These are phyloP conservation scores for Crambe crambe DNA, from an alignment of 37 sponge, comb jelly and placozoan species.

Conservation along the genomic window DNA sequence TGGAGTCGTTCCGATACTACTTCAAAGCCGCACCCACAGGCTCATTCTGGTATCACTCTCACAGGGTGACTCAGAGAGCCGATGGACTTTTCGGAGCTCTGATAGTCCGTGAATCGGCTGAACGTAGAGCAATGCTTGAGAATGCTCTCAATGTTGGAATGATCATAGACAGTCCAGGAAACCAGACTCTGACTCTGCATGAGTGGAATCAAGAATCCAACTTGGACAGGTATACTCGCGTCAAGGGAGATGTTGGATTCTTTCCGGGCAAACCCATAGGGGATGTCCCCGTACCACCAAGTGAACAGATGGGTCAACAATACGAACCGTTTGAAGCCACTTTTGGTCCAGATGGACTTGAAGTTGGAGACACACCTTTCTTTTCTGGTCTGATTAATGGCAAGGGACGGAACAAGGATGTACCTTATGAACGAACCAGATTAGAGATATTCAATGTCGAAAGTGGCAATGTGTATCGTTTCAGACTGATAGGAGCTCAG, in stretches of 20 bases:
- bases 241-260: constrained; percentile 22
- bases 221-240: constrained; percentile 16
- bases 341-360: constrained; percentile 47
- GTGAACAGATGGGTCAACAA: constrained; percentile 1
- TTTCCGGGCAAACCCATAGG: constrained; percentile 9
- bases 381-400: constrained; percentile 84
- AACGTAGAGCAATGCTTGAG: constrained; percentile 16
- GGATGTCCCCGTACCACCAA: constrained; percentile 9
- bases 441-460: constrained; percentile 56
- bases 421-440: constrained; percentile 33
- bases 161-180: constrained; percentile 42
- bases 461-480: constrained; percentile 59
- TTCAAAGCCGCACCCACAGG: constrained; percentile 70
- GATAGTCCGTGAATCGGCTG: constrained; percentile 54
- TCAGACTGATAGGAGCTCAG: constrained; percentile 80
- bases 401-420: constrained; percentile 55
- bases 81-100: constrained; percentile 81
- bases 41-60: constrained; percentile 88
- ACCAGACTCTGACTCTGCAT: constrained; percentile 56
- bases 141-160: background rate
- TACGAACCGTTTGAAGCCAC: constrained; percentile 11
- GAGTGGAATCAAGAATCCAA: constrained; percentile 62
- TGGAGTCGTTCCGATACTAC: constrained; percentile 49
- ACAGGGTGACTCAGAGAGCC: constrained; percentile 70
- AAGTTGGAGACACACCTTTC: constrained; percentile 56